These are phyloP conservation scores for Aphyosemion australe DNA, from an alignment of 2,113 vertebrate species.

Conservation along the genomic window DNA sequence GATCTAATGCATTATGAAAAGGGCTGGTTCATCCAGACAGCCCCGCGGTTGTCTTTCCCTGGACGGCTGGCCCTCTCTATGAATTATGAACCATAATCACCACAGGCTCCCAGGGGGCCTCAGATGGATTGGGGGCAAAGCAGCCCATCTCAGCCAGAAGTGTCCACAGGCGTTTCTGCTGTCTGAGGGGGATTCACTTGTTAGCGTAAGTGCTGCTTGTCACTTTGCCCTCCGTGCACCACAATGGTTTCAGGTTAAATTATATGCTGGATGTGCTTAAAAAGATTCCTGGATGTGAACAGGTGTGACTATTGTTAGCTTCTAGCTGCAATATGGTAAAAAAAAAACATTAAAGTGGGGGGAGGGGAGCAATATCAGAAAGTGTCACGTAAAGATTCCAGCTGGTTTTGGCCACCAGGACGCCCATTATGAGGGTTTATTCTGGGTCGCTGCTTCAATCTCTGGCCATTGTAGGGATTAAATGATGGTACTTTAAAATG, in stretches of 20 bases:
- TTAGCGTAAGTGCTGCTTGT: constrained; percentile 43
- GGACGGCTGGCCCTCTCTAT: constrained; percentile 70
- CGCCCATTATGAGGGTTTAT: constrained; percentile 11
- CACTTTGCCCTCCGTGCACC: constrained; percentile 28
- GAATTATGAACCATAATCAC: constrained; percentile 79
- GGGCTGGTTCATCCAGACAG: constrained; percentile 32
- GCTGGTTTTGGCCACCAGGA: constrained; percentile 2
- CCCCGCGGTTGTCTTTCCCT: constrained; percentile 45
- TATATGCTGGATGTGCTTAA: constrained; percentile 21
- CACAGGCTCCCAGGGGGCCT: constrained; percentile 53
- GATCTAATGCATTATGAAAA: constrained; percentile 66
- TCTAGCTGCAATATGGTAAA: background rate
- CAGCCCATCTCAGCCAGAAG: constrained; percentile 42
- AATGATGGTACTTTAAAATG: constrained; percentile 26
- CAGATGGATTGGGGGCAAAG: constrained; percentile 56
- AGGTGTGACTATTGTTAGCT: constrained; percentile 26
- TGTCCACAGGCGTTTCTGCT: constrained; percentile 54
- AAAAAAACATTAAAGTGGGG: constrained; percentile 1
- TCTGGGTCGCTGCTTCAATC: constrained; percentile 17
- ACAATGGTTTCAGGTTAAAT: constrained; percentile 48
- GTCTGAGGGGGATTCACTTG: constrained; percentile 48
- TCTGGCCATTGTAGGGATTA: background rate
- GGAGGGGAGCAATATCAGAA: background rate
- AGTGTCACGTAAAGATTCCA: background rate
- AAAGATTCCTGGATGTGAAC: constrained; percentile 40